phyloP scores from a whole-genome alignment of 2,888 invertebrate genomes.

The Tuta absoluta region DNA sequence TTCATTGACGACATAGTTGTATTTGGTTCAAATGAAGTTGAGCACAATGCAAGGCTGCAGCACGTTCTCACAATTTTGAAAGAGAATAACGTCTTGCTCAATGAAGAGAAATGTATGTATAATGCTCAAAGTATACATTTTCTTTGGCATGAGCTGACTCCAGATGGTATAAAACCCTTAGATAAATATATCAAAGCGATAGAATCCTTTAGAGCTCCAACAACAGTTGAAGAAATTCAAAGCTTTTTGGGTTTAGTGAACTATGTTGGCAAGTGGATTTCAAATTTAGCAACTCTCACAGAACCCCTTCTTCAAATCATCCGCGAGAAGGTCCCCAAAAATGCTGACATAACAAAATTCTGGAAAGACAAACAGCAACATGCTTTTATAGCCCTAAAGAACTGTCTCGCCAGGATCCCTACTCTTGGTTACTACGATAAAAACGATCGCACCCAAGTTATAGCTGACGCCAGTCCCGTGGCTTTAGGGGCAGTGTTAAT shows the following conservation, averaged over 20 bases:
- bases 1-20: slow-evolving; percentile 44
- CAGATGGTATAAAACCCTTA: slow-evolving; percentile 35
- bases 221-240: slow-evolving; percentile 17
- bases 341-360: slow-evolving; percentile 26
- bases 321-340: slow-evolving; percentile 26
- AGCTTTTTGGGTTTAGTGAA: slow-evolving; percentile 27
- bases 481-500: slow-evolving; percentile 30
- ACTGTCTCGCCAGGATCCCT: not conserved
- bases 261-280: slow-evolving; percentile 27
- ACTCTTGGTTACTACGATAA: slow-evolving; percentile 36
- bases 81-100: slow-evolving; percentile 36
- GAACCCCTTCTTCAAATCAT: slow-evolving; percentile 36
- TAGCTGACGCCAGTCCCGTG: slow-evolving; percentile 39
- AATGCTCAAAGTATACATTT: slow-evolving; percentile 27
- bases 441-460: slow-evolving; percentile 33
- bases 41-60: slow-evolving; percentile 34
- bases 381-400: slow-evolving; percentile 17
- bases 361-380: slow-evolving; percentile 30
- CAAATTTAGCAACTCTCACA: slow-evolving; percentile 31
- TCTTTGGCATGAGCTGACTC: slow-evolving; percentile 36
- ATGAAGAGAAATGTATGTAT: slow-evolving; percentile 34
- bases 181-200: slow-evolving; percentile 34
- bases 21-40: slow-evolving; percentile 30
- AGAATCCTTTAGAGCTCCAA: slow-evolving; percentile 5
- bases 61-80: slow-evolving; percentile 35